Evolutionary conservation across 2,113 vertebrate species (phyloP).

Genomic region (Cryptotis parvus): DNA sequence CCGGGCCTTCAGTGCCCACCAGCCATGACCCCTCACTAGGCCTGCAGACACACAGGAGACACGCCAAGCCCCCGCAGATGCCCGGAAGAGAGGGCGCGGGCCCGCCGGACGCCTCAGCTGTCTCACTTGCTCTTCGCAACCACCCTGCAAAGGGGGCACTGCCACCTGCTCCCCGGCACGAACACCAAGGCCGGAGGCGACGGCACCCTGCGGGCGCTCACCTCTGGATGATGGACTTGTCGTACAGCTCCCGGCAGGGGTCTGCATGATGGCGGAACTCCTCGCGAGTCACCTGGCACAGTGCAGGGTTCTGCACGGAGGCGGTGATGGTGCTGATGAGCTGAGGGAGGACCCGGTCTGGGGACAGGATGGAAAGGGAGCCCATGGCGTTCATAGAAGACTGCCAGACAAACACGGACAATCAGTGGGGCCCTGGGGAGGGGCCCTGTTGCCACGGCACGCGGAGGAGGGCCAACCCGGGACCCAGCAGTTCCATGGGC

Average conservation of each 20-base stretch:
- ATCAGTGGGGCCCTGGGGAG: background rate
- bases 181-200: background rate
- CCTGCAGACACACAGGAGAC: background rate
- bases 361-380: constrained; percentile 92
- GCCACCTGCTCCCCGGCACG: background rate
- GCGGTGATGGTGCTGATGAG: constrained; percentile 91
- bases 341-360: constrained; percentile 91
- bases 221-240: constrained; percentile 97
- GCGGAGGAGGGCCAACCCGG: background rate
- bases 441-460: background rate
- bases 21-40: background rate
- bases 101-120: background rate
- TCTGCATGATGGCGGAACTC: constrained; percentile 96
- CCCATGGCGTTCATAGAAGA: constrained; percentile 93
- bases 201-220: constrained; percentile 62
- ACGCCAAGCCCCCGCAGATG: background rate
- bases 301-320: constrained; percentile 89
- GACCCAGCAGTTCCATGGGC: background rate
- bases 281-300: constrained; percentile 93
- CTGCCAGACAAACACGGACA: constrained; percentile 85
- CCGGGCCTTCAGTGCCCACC: background rate
- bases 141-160: background rate
- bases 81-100: background rate
- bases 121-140: background rate
- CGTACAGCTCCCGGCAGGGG: constrained; percentile 94